Conservation (phyloP, 2,113 vertebrate species). For the Leptobrachium ailaonicum region DNA sequence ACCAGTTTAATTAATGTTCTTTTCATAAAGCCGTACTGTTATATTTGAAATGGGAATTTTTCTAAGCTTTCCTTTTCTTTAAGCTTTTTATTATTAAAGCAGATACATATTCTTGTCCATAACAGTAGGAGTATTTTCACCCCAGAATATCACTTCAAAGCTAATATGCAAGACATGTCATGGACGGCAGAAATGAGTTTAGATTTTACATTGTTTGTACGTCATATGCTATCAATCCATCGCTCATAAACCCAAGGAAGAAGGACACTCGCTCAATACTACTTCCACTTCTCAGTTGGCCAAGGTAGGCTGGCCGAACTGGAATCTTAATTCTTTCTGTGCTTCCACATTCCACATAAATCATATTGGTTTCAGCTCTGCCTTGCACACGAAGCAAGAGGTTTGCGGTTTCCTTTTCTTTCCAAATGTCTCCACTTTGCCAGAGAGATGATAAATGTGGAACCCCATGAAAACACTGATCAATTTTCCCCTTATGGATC, state of each 20-base stretch:
- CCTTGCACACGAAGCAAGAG: constrained; percentile 58
- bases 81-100: too few species aligned
- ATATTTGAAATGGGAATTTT: too few species aligned
- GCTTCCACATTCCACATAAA: constrained; percentile 60
- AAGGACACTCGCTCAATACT: constrained; percentile 63
- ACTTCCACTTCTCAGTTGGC: constrained; percentile 53
- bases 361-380: constrained; percentile 53
- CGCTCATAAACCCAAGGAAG: constrained; percentile 66
- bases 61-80: too few species aligned
- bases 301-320: constrained; percentile 57
- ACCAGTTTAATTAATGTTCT: too few species aligned
- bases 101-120: too few species aligned
- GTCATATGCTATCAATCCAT: constrained; percentile 63
- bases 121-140: too few species aligned
- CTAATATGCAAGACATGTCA: too few species aligned
- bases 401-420: constrained; percentile 48
- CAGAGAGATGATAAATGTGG: constrained; percentile 55
- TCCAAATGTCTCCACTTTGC: constrained; percentile 62
- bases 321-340: constrained; percentile 59
- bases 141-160: too few species aligned
- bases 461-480: constrained; percentile 50
- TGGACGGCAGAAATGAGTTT: neutral
- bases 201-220: constrained; percentile 49
- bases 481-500: constrained; percentile 61
- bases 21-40: too few species aligned